phyloP scores from a whole-genome alignment of 1,140 invertebrate genomes.

The Trichonephila clavata region DNA sequence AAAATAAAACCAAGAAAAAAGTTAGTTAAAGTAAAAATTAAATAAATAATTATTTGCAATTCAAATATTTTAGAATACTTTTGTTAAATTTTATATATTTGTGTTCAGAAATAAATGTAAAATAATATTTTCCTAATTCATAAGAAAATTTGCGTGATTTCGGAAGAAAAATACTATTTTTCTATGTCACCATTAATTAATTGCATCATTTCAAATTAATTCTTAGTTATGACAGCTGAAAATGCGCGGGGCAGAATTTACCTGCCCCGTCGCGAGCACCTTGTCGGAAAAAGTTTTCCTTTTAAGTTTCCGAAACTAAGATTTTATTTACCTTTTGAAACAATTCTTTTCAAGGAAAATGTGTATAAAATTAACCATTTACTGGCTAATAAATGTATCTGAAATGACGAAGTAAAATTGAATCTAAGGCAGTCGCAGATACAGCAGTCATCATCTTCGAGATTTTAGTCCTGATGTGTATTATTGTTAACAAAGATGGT shows the following conservation, averaged over 20 bases:
- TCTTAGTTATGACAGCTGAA: slow-evolving; percentile 22
- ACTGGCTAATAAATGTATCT: not conserved
- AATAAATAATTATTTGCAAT: too few species aligned
- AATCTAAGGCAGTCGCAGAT: slow-evolving; percentile 36
- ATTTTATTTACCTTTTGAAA: not conserved
- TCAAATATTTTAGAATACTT: too few species aligned
- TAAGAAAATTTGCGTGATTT: not conserved
- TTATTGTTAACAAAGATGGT: slow-evolving; percentile 77
- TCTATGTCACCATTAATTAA: not conserved
- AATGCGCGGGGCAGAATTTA: slow-evolving; percentile 48
- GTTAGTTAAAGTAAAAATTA: too few species aligned
- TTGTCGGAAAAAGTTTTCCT: slow-evolving; percentile 66
- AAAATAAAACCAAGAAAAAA: too few species aligned
- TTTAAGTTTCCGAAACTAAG: slow-evolving; percentile 67
- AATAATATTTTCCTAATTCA: not conserved
- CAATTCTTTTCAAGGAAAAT: not conserved
- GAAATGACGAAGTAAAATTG: slow-evolving; percentile 17
- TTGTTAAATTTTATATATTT: not conserved
- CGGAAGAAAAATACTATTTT: not conserved
- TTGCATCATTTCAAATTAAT: not conserved
- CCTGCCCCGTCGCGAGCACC: slow-evolving; percentile 58
- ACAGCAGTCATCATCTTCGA: slow-evolving; percentile 68
- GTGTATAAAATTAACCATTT: not conserved
- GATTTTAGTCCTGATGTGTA: slow-evolving; percentile 77
- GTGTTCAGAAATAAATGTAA: not conserved